Base-by-base conservation (phyloP, 64 coral and sea anemone species). In the Pocillopora damicornis region DNA sequence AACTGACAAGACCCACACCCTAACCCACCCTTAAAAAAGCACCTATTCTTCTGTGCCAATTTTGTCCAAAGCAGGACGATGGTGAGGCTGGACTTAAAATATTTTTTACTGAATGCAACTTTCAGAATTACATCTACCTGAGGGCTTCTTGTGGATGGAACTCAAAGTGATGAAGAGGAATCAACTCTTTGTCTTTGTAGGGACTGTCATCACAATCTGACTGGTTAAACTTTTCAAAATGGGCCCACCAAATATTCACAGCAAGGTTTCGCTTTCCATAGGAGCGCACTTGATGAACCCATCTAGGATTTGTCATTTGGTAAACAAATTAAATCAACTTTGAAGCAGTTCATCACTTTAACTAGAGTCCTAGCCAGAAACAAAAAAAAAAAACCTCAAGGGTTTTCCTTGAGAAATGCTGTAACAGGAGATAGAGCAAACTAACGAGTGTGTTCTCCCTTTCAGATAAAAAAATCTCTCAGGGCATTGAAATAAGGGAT, bases 171-270 rank as follows among this genome's bases (percentile, higher is more conserved):
- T 69, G 74, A 22, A 98, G 77, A 36, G 96, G 96, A 17, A 94
- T 61, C 20, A 86, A 85, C 6, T 98, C 84, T 78, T 92, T 75
- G 74, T 93, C 93, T 78, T 92, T 92, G 78, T 93, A 95, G 26
- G 75, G 81, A 61, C 90, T 93, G 26, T 60, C 51, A 69, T 95
- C 82, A 80, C 96, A 98, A 16, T 98, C 96, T 26, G 87, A 95
- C 22, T 86, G 64, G 86, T 98, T 98, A 65, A 98, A 98, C 35
- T 42, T 38, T 35, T 61, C 58, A 36, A 92, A 88, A 37, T 95
- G 92, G 25, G 90, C 93, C 90, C 93, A 98, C 96, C 96, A 98
- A 76, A 98, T 98, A 74, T 98, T 98, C 12, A 98, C 90, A 58
- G 96, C 96, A 71, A 98, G 79, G 68, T 98, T 98, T 68, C 96